A percentile compares a stretch with the other conserved stretches of the same genome.
Evolutionary conservation across 2,888 invertebrate species (phyloP).

Genomic region (Dusona sp.): DNA sequence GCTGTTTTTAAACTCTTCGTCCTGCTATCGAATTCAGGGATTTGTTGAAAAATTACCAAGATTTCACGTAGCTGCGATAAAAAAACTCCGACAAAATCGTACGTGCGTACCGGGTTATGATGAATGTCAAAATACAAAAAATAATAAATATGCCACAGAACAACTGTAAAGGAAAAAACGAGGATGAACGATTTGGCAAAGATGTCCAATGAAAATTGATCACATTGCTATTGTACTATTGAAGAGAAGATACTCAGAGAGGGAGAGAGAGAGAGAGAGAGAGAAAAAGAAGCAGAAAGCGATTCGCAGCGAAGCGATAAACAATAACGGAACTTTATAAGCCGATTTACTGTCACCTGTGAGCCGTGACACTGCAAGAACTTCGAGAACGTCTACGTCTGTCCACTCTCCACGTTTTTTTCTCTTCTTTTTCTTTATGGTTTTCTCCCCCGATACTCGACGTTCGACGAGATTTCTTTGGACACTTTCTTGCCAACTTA

Average conservation of each 20-base stretch:
- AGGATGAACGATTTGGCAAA: slow-evolving; percentile 25
- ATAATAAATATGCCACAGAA: slow-evolving; percentile 31
- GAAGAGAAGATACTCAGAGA: slow-evolving; percentile 19
- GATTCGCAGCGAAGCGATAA: slow-evolving; percentile 67
- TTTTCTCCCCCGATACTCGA: slow-evolving; percentile 30
- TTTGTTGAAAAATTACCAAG: slow-evolving; percentile 53
- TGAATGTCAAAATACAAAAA: slow-evolving; percentile 7
- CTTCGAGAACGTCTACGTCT: slow-evolving; percentile 43
- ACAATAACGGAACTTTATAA: slow-evolving; percentile 70
- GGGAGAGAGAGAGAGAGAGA: slow-evolving; percentile 5
- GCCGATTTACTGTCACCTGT: slow-evolving; percentile 68
- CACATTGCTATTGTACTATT: slow-evolving; percentile 21
- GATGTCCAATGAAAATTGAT: slow-evolving; percentile 45
- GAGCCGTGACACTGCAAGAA: slow-evolving; percentile 70
- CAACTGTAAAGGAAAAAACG: slow-evolving; percentile 40
- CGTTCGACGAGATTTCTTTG: slow-evolving; percentile 38
- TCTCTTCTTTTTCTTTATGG: slow-evolving; percentile 40
- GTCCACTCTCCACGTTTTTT: slow-evolving; percentile 40
- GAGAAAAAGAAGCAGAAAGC: slow-evolving; percentile 63
- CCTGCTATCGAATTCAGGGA: slow-evolving; percentile 3
- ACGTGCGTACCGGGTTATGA: slow-evolving; percentile 61
- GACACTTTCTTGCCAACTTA: slow-evolving; percentile 63
- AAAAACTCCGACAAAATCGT: slow-evolving; percentile 57
- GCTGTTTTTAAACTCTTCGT: too few species aligned
- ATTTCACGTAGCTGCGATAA: slow-evolving; percentile 27